A percentile compares a stretch with the other conserved stretches of the same genome.
Evolutionary conservation across 2,113 vertebrate genomes (phyloP).

Genomic region (Nothocercus julius): DNA sequence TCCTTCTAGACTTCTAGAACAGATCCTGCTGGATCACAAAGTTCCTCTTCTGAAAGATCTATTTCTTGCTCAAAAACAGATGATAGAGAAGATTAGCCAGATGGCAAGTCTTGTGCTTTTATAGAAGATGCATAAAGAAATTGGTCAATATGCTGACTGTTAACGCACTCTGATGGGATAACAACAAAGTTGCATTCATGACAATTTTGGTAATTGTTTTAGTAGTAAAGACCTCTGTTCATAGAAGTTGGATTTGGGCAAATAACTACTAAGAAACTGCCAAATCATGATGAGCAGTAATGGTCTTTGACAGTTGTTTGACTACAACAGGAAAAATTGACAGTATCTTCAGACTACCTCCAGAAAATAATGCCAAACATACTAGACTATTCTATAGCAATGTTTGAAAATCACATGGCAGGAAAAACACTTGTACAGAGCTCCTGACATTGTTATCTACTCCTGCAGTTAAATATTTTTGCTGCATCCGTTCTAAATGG

Average conservation of each 20-base stretch:
- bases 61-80: not conserved
- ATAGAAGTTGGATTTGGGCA: not conserved
- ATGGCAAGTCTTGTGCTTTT: not conserved
- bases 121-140: not conserved
- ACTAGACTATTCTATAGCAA: not conserved
- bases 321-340: not conserved
- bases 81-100: not conserved
- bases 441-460: not conserved
- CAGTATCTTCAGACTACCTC: not conserved
- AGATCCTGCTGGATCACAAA: not conserved
- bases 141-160: not conserved
- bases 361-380: not conserved
- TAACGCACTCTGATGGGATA: not conserved
- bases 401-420: not conserved
- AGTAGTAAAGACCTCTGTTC: not conserved
- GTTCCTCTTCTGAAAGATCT: not conserved
- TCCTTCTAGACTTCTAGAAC: too few relatives aligned
- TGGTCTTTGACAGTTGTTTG: not conserved
- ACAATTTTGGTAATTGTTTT: not conserved
- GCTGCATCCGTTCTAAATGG: not conserved
- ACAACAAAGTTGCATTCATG: not conserved
- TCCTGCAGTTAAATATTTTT: not conserved
- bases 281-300: not conserved
- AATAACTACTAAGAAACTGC: not conserved
- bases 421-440: not conserved